Evolutionary conservation across 2,797 vertebrate genomes (phyloP).

Genomic region (Malacoctenus gilli): DNA sequence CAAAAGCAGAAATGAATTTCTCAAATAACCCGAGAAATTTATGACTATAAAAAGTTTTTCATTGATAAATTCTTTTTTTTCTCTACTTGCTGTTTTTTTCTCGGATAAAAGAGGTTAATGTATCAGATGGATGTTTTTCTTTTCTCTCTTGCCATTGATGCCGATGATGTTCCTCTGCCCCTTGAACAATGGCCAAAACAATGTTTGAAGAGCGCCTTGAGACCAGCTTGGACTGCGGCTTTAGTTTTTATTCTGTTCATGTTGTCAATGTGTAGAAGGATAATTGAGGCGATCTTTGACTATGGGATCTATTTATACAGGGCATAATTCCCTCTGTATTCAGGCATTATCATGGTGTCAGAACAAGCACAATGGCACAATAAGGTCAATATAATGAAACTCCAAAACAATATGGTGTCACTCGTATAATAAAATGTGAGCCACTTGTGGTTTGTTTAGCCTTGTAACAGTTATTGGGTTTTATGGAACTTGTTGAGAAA

Average conservation of each 20-base stretch:
- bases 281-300: constrained; percentile 81
- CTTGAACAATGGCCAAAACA: constrained; percentile 72
- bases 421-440: constrained; percentile 72
- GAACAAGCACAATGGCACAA: constrained; percentile 80
- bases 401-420: constrained; percentile 81
- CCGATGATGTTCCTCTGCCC: constrained; percentile 72
- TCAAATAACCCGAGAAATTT: not conserved
- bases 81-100: constrained; percentile 28
- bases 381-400: constrained; percentile 84
- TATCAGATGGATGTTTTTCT: constrained; percentile 68
- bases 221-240: constrained; percentile 77
- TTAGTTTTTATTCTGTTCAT: constrained; percentile 78
- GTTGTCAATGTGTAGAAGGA: constrained; percentile 80
- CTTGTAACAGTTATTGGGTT: constrained; percentile 34
- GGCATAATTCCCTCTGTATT: constrained; percentile 82
- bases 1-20: not conserved
- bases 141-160: constrained; percentile 67
- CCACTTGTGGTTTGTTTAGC: constrained; percentile 60
- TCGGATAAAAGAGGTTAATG: constrained; percentile 56
- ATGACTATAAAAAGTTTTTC: no score
- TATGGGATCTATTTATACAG: constrained; percentile 82
- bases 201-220: constrained; percentile 79
- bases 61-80: constrained; percentile 14
- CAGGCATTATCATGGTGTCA: constrained; percentile 83
- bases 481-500: constrained; percentile 22